Evolutionary conservation across 1,140 invertebrate genomes (phyloP).

Genomic region (Acromyrmex charruanus): DNA sequence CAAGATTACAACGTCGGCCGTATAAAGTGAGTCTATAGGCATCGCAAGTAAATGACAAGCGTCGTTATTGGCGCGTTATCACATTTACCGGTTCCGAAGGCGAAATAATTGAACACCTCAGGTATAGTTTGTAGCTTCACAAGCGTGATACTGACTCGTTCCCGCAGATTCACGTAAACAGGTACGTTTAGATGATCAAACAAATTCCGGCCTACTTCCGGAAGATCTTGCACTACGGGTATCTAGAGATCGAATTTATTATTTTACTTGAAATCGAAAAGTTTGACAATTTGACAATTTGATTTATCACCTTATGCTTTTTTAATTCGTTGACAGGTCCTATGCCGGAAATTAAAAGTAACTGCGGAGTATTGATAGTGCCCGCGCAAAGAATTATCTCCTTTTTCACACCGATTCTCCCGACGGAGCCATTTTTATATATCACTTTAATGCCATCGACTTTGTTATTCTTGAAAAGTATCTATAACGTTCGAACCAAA

Average conservation of each 20-base stretch:
- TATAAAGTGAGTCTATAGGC: background rate
- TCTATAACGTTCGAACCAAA: conserved; percentile 64
- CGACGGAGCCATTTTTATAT: conserved; percentile 80
- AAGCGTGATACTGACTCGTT: conserved; percentile 89
- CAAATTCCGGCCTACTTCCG: conserved; percentile 89
- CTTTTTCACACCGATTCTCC: conserved; percentile 87
- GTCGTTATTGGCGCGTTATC: background rate
- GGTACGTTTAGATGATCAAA: conserved; percentile 92
- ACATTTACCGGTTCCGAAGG: conserved; percentile 87
- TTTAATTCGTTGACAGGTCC: conserved; percentile 87
- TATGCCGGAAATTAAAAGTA: conserved; percentile 91
- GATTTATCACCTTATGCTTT: conserved; percentile 79
- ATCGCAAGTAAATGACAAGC: background rate
- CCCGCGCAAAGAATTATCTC: conserved; percentile 92
- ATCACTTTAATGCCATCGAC: conserved; percentile 87
- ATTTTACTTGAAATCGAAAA: background rate
- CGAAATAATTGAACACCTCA: conserved; percentile 88
- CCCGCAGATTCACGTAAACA: conserved; percentile 89
- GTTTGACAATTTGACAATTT: background rate
- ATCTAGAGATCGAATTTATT: conserved; percentile 82
- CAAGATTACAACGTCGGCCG: conserved; percentile 21
- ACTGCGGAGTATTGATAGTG: conserved; percentile 90
- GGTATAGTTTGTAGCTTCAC: conserved; percentile 88
- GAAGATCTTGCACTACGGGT: conserved; percentile 85
- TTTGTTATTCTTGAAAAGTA: conserved; percentile 78